Evolutionary conservation across 1,140 invertebrate species (phyloP), one percentile per base, ranked within the genome.

Genomic region (Bombyx mandarina): DNA sequence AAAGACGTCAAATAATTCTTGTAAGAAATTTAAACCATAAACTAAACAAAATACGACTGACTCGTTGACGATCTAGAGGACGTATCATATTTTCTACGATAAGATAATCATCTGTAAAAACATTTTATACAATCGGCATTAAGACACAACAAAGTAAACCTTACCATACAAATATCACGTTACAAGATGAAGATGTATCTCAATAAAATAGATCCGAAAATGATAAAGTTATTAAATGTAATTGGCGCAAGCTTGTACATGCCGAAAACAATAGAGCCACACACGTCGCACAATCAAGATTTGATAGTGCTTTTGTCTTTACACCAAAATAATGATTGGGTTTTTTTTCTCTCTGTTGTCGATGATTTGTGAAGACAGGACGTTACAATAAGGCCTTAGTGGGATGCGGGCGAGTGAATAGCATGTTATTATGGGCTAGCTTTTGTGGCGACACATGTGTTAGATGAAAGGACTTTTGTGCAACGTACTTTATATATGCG

Each of bases 361-460:
- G 56, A 73, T 77, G 73, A 79, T 79, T 79, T 79, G 77, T 79
- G 74, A 73, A 75, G 73, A 69, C 74, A 77, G 76, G 76, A 79
- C 70, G 76, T 56, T 65, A 75, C 72, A 77, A 74, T 75, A 62
- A 67, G 66, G 52, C 49, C 57, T 59, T 65, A 67, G 67, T 69
- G 71, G 69, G 74, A 79, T 79, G 77, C 77, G 77, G 77, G 77
- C 74, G 61, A 51, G 55, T 74, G 71, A 74, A 76, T 78, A 63
- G 70, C 65, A 66, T 70, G 70, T 71, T 69, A 71, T 77, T 67
- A 60, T 57, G 56, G 60, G 52, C 61, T 45, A 69, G 67, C 66
- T 62, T 69, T 79, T 77, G 72, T 77, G 63, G 66, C 48, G 60
- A 63, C 50, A 44, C 60, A 44, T 35, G 26, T 48, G 54, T 51